These are phyloP conservation scores for Bufotes viridis DNA, from an alignment of 2,797 vertebrate species.

Conservation along the genomic window DNA sequence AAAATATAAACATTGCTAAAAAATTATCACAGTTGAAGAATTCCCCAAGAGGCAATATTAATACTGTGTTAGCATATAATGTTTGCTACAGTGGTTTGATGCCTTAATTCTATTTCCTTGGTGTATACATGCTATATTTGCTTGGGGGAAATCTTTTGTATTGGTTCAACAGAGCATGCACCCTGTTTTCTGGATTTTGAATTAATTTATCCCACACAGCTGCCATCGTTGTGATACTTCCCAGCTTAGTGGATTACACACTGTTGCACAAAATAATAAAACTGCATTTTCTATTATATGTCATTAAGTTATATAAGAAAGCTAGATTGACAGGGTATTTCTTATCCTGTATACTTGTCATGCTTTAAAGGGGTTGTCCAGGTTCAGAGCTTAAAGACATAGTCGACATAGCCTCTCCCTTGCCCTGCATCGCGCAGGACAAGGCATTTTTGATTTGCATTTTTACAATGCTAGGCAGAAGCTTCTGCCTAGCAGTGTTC, in stretches of 20 bases:
- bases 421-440: too few relatives aligned
- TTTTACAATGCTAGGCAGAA: too few relatives aligned
- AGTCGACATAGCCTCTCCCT: too few relatives aligned
- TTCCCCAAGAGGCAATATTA: conserved; percentile 74
- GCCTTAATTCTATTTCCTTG: conserved; percentile 73
- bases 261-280: not conserved
- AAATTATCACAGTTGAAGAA: conserved; percentile 70
- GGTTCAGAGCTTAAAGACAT: too few relatives aligned
- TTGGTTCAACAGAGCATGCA: conserved; percentile 72
- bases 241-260: not conserved
- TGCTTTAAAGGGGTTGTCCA: not conserved
- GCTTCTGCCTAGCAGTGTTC: too few relatives aligned
- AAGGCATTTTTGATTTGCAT: too few relatives aligned
- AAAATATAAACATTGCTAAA: conserved; percentile 47
- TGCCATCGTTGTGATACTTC: conserved; percentile 33
- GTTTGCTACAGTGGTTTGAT: conserved; percentile 73
- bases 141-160: conserved; percentile 72
- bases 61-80: conserved; percentile 71
- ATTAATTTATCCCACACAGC: conserved; percentile 66
- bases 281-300: not conserved
- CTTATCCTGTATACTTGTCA: not conserved
- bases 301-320: not conserved
- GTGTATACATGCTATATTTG: conserved; percentile 71
- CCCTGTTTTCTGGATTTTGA: conserved; percentile 67
- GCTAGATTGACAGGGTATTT: not conserved